Evolutionary conservation across 2,113 vertebrate species (phyloP).

Genomic region (Sylvietta virens): DNA sequence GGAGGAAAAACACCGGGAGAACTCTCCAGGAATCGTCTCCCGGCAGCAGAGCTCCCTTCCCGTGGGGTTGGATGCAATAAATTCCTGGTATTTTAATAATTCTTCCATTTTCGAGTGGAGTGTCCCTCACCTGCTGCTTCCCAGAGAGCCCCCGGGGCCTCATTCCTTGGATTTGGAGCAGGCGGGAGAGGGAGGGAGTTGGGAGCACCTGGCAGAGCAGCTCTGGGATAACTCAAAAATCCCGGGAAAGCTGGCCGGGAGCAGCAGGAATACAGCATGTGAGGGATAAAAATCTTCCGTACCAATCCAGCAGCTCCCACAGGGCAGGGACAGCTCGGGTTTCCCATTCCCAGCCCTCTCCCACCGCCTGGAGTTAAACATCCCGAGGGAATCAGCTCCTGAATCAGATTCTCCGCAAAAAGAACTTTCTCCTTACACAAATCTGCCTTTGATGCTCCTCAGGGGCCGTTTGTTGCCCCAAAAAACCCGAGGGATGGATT

Average conservation of each 20-base stretch:
- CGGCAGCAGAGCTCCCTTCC: not conserved
- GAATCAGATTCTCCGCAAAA: not conserved
- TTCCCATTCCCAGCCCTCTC: not conserved
- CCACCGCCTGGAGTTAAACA: not conserved
- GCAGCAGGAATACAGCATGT: not conserved
- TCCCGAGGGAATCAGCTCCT: not conserved
- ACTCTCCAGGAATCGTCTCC: not conserved
- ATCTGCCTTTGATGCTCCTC: not conserved
- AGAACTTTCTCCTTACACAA: not conserved
- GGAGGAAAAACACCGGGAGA: not conserved
- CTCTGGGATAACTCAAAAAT: not conserved
- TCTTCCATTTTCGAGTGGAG: not conserved
- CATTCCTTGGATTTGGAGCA: not conserved
- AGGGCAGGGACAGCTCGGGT: not conserved
- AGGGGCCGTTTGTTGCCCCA: not conserved
- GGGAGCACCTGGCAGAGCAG: not conserved
- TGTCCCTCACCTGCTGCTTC: not conserved
- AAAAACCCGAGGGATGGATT: accelerated
- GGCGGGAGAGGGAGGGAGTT: not conserved
- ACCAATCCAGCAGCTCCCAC: not conserved
- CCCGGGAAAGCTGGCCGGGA: not conserved
- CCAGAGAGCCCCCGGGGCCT: accelerated
- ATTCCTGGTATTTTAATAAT: not conserved
- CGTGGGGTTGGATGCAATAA: not conserved
- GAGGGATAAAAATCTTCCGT: not conserved